Percentiles rank a stretch among this genome's conserved stretches.
Conservation (phyloP, 2,888 invertebrate genomes). For the Apotomis betuletana region DNA sequence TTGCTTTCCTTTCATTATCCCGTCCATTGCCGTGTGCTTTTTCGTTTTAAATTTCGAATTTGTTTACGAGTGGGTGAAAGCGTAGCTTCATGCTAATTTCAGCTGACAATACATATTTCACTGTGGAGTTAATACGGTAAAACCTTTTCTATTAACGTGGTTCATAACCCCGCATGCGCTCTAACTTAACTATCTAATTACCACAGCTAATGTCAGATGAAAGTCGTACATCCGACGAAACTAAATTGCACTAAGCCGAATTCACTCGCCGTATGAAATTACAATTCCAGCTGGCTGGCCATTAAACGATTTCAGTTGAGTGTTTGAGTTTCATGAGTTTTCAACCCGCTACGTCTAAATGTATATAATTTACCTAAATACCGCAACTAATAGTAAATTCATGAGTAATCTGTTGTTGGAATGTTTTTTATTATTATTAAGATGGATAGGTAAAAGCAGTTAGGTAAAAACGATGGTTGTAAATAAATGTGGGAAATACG, state of each 20-base stretch:
- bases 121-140: constrained; percentile 44
- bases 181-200: constrained; percentile 50
- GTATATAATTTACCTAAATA: background rate
- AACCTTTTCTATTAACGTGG: constrained; percentile 53
- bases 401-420: background rate
- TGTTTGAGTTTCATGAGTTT: constrained; percentile 20
- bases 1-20: constrained; percentile 37
- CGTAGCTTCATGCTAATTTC: constrained; percentile 8
- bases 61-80: background rate
- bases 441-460: background rate
- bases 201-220: constrained; percentile 40
- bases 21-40: constrained; percentile 25
- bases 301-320: constrained; percentile 21
- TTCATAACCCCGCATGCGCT: constrained; percentile 42
- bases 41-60: constrained; percentile 16
- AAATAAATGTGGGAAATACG: too few relatives aligned
- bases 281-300: constrained; percentile 21
- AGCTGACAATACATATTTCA: background rate
- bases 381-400: background rate
- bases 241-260: constrained; percentile 18
- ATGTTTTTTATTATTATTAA: background rate
- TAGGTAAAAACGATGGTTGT: too few relatives aligned
- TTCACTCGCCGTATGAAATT: constrained; percentile 7
- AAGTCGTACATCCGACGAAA: constrained; percentile 8
- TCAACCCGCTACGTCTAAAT: constrained; percentile 1